Evolutionary conservation across 2,797 vertebrate species (phyloP).

Genomic region (Amphiprion clarkii): DNA sequence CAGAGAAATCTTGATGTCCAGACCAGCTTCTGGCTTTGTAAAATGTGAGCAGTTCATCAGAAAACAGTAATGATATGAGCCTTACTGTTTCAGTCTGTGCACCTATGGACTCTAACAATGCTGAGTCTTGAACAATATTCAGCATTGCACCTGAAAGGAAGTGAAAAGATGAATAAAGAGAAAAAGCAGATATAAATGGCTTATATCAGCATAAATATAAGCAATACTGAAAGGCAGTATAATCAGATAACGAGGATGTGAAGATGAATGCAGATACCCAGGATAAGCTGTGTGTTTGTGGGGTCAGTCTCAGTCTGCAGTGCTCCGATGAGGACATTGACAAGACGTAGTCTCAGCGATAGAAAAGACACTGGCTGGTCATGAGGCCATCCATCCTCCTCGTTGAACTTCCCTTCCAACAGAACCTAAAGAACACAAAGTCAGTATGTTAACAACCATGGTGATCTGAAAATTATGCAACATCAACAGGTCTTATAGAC

Average conservation of each 20-base stretch:
- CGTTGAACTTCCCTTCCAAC: constrained; percentile 96
- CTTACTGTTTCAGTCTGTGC: constrained; percentile 94
- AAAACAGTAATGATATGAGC: background rate
- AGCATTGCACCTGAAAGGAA: constrained; percentile 91
- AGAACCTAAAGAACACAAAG: constrained; percentile 86
- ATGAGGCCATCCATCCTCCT: constrained; percentile 91
- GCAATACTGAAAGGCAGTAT: background rate
- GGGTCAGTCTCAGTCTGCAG: constrained; percentile 96
- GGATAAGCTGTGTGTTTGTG: constrained; percentile 96
- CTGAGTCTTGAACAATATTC: constrained; percentile 97
- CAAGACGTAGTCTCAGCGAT: constrained; percentile 93
- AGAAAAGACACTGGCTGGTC: constrained; percentile 96
- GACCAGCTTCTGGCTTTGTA: background rate
- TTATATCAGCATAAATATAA: background rate
- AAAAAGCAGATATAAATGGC: background rate
- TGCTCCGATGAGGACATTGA: constrained; percentile 96
- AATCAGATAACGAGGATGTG: background rate
- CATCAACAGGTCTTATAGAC: background rate
- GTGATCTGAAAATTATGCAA: background rate
- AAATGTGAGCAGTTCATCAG: background rate
- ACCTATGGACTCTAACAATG: constrained; percentile 94
- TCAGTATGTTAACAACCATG: constrained; percentile 4
- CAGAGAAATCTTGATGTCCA: constrained; percentile 5
- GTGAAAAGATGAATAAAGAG: background rate
- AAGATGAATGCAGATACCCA: constrained; percentile 82